Base-by-base conservation (phyloP, 2,888 invertebrate species). In the Ethmia dodecea region DNA sequence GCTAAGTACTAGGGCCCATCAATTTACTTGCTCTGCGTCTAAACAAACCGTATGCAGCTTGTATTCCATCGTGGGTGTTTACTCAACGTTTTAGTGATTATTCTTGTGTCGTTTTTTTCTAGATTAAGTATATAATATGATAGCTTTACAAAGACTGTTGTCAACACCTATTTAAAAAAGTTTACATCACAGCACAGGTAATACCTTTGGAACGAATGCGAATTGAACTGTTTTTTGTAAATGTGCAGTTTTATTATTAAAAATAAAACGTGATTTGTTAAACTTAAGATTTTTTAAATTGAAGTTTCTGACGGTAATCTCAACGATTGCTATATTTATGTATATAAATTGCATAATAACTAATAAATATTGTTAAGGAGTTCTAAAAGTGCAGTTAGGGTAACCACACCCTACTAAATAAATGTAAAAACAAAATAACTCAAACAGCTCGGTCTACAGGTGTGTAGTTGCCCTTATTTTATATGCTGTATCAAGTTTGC, bases 111-210 rank as follows among this genome's bases (percentile, higher is more conserved):
- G 36, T 29, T 33, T 9, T 30, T 37, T 13, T 28, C 14, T 38
- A 31, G 33, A 22, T 31, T 29, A 22, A 35, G 43, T 24, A 26
- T 43, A 33, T 29, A 31, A 38, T 25, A 31, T 35, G 14, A 33
- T 45, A 50, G 66, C 61, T 67, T 69, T 65, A 67, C 52, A 60
- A 59, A 72, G 71, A 73, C 76, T 76, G 70, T 73, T 73, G 68
- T 75, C 55, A 50, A 58, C 63, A 59, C n/a, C n/a, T 57, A 49
- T 59, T 61, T 51, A 45, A 45, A 38, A 52, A 50, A 52, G 40
- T 45, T 47, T 60, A 55, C 62, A 66, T 64, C 60, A 67, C 65
- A 63, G 40, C 38, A 42, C 48, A 35, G 16, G 33, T 18, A n/a
- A n/a, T n/a, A 22, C 9, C n/a, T 22, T 22, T 22, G 22, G n/a